A percentile compares a stretch with the other conserved stretches of the same genome.
phyloP scores from a whole-genome alignment of 2,888 invertebrate genomes.

The Drosophila paracracens region DNA sequence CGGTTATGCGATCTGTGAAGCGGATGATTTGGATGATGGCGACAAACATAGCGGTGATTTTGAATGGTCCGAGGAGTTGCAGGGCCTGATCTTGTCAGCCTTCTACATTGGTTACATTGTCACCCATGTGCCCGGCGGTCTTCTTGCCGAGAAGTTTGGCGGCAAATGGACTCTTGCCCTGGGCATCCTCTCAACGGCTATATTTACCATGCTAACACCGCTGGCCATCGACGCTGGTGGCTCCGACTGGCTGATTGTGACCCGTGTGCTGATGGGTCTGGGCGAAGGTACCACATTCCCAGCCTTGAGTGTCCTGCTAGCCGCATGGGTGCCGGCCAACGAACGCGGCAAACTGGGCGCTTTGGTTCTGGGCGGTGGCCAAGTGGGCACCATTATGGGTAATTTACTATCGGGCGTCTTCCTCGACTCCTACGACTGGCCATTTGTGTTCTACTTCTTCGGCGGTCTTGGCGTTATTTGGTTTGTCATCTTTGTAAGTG shows the following conservation, averaged over 20 bases:
- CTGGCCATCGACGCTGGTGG: slow-evolving; percentile 88
- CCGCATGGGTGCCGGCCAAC: slow-evolving; percentile 92
- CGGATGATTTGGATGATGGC: slow-evolving; percentile 66
- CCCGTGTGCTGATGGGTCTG: slow-evolving; percentile 92
- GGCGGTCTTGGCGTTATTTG: slow-evolving; percentile 91
- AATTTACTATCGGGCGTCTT: slow-evolving; percentile 89
- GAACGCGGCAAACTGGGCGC: slow-evolving; percentile 92
- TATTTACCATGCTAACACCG: slow-evolving; percentile 93
- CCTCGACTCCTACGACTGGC: slow-evolving; percentile 89
- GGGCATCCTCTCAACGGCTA: slow-evolving; percentile 92
- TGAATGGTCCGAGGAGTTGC: slow-evolving; percentile 89
- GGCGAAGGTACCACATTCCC: slow-evolving; percentile 95
- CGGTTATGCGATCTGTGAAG: slow-evolving; percentile 64
- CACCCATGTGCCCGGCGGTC: slow-evolving; percentile 93
- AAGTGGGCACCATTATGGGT: slow-evolving; percentile 88
- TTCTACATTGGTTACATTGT: slow-evolving; percentile 95
- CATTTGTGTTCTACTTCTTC: slow-evolving; percentile 92
- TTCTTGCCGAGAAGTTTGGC: slow-evolving; percentile 92
- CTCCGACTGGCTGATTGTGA: slow-evolving; percentile 89
- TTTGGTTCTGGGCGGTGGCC: slow-evolving; percentile 92
- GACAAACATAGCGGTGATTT: slow-evolving; percentile 60
- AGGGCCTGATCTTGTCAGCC: slow-evolving; percentile 91
- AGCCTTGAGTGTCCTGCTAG: slow-evolving; percentile 92
- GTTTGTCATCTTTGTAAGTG: slow-evolving; percentile 89
- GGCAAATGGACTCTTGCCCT: slow-evolving; percentile 93